Percentiles rank a stretch among this genome's conserved stretches.
Conservation (phyloP, 2,888 invertebrate species). For the Gerris lacustris region DNA sequence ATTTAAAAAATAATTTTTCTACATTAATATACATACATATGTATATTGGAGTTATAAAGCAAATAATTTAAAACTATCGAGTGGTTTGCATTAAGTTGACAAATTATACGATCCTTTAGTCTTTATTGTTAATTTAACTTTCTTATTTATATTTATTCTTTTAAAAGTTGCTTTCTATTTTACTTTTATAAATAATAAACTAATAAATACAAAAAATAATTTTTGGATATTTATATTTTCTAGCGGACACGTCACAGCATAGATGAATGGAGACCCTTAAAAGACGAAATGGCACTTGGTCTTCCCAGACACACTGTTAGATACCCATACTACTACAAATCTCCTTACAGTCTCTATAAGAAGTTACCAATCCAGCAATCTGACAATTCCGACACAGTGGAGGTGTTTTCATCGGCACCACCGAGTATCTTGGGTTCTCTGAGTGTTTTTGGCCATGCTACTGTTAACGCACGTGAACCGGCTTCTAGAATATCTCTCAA, state of each 20-base stretch:
- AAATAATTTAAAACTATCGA: too few relatives aligned
- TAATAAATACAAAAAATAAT: not conserved
- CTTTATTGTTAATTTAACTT: too few relatives aligned
- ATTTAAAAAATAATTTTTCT: too few relatives aligned
- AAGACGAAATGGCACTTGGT: slow-evolving; percentile 14
- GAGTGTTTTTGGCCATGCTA: slow-evolving; percentile 47
- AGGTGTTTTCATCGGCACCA: slow-evolving; percentile 31
- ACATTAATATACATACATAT: too few relatives aligned
- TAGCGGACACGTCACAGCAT: slow-evolving; percentile 4
- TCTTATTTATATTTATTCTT: too few relatives aligned
- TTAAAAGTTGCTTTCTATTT: not conserved
- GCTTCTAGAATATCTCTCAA: slow-evolving; percentile 40
- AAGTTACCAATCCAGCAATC: slow-evolving; percentile 18
- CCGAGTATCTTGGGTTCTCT: slow-evolving; percentile 43
- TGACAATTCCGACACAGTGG: slow-evolving; percentile 21
- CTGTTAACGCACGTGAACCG: slow-evolving; percentile 44
- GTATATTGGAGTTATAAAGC: too few relatives aligned
- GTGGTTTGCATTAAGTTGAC: too few relatives aligned
- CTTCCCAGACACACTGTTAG: slow-evolving; percentile 11
- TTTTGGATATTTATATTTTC: not conserved
- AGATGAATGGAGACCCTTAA: slow-evolving; percentile 24
- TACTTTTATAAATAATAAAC: not conserved
- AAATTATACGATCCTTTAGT: too few relatives aligned
- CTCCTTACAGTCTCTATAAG: slow-evolving; percentile 18
- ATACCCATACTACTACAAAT: slow-evolving; percentile 22